A percentile compares a stretch with the other conserved stretches of the same genome.
Conservation (phyloP, 1,140 invertebrate genomes). For the Zelostemma sp. region DNA sequence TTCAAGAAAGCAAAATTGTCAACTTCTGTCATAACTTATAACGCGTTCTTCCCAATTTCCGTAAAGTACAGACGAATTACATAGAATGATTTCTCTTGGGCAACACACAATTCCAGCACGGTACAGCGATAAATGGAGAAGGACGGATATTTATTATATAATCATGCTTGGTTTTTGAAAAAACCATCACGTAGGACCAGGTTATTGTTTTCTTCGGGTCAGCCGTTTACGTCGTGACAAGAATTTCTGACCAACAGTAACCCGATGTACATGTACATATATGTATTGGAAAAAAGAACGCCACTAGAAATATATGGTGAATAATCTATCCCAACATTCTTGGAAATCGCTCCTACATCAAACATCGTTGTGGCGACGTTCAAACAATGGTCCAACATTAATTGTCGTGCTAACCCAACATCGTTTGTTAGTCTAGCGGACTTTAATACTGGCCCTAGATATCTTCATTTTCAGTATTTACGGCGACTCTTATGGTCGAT, state of each 20-base stretch:
- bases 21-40: slow-evolving; percentile 19
- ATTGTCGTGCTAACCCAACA: no score
- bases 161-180: slow-evolving; percentile 38
- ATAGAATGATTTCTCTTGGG: slow-evolving; percentile 37
- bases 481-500: slow-evolving; percentile 1
- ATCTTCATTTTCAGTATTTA: no score
- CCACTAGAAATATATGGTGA: no score
- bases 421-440: no score
- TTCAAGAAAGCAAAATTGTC: neutral
- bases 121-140: slow-evolving; percentile 18
- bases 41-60: slow-evolving; percentile 13
- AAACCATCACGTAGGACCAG: slow-evolving; percentile 31
- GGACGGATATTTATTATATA: slow-evolving; percentile 42
- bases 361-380: no score
- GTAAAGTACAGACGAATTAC: slow-evolving; percentile 27
- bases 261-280: slow-evolving; percentile 2
- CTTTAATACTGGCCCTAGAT: no score
- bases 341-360: no score
- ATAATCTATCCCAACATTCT: no score
- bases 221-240: slow-evolving; percentile 32
- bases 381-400: no score
- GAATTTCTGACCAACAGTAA: slow-evolving; percentile 23
- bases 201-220: slow-evolving; percentile 38
- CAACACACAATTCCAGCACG: slow-evolving; percentile 10
- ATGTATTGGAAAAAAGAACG: no score